Evolutionary conservation across 2,113 vertebrate species (phyloP), one percentile per base, ranked within the genome.

Genomic region (Eclectus roratus): DNA sequence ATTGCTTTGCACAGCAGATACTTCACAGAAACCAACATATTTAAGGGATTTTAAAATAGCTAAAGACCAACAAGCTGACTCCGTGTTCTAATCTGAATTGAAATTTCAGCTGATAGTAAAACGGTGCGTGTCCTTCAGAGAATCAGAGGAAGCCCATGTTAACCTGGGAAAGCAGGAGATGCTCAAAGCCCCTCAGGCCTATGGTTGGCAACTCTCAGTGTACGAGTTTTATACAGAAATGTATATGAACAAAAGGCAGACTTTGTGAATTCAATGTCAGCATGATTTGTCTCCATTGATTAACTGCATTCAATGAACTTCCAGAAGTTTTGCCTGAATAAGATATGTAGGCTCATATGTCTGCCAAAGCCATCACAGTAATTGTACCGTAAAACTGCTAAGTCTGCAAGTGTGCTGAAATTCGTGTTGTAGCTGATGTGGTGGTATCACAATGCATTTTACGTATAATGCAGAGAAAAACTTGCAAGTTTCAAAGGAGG

Each of bases 291-390:
- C 56, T 83, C 35, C 60, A 15, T 31, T 79, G 61, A 93, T 82
- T 84, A 90, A 78, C 31, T 41, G 44, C 44, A 73, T 43, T 83
- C 39, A 46, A 17, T 52, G 50, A 89, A 60, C 31, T 93, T 79
- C 21, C 0, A 46, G 80, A 83, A 78, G 17, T 55, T 89, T 80
- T 86, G 17, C 50, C 77, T 63, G 61, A 84, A 37, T 86, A 89
- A 91, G 72, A 88, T 93, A 71, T 41, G 50, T 43, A 70, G 72
- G 17, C 76, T 86, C 60, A 10, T 71, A 53, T 39, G 23, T 20
- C 83, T 86, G 76, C 60, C 77, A 91, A 89, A 93, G 35, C 11
- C 65, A 91, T 58, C 76, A n/a, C 39, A 81, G 66, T 68, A 89
- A 85, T 69, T 71, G 58, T 44, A 61, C 70, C 1, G 1, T 82